Base-by-base conservation (phyloP, 1,140 invertebrate species). In the Halesus radiatus region DNA sequence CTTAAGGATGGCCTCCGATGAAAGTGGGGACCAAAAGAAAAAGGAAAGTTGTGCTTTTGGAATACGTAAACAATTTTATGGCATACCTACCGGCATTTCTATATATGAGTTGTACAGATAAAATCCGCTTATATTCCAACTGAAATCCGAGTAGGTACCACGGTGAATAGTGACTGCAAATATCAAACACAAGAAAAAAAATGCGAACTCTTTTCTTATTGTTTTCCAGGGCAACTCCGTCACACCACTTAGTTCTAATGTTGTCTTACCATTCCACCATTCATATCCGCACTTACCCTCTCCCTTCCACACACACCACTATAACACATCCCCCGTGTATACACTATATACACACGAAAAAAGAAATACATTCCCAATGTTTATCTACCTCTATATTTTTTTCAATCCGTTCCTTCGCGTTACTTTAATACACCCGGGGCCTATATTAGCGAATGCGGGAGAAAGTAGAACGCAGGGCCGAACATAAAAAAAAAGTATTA, bases 371-470 rank as follows among this genome's bases (percentile, higher is more conserved):
- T 26, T 13, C 22, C 4, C 54, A 45, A 50, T 76, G 54, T 76
- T 76, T 76, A 76, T 62, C 60, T 6, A 37, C 53, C 29, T 60
- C 60, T 76, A 62, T 62, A 18, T 56, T 76, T 62, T 76, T 76
- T 76, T 76, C 60, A 62, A 62, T 64, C 60, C 74, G 54, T 75
- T 60, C 73, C 56, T 75, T 29, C 56, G 73, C 56, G 53, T 76
- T 60, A 60, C 74, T 62, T 45, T 76, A 64, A 64, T 62, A 76
- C 64, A 52, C 37, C 75, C 75, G 62, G 37, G 73, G 60, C 16
- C 79, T 79, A 70, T 82, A 82, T 82, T 78, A 80, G 70, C 75
- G 37, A 58, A 76, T 68, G 80, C 76, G 64, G 79, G 76, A 75
- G 37, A 45, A 45, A 45, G 37, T 0, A 8, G 37, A 45, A 45